Base-by-base conservation (phyloP, 2,888 invertebrate genomes). In the Dicycla oo region DNA sequence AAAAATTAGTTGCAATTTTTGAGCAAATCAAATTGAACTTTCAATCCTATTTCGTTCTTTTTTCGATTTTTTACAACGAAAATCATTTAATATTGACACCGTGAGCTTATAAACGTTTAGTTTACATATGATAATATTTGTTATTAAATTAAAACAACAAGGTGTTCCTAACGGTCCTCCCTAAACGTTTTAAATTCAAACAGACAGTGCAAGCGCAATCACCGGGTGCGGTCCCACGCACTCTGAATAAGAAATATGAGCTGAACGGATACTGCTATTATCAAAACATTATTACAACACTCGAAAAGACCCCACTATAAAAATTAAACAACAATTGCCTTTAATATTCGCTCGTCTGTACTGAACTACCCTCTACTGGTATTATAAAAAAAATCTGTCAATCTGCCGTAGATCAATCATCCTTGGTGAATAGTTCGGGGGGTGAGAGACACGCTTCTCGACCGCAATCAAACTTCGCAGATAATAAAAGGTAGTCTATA, bases 321-420 rank as follows among this genome's bases (percentile, higher is more conserved):
- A 95, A 96, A 95, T 96, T 95, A 95, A 95, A 95, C 95, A 95
- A 96, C 96, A 96, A 96, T 96, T 95, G 96, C 95, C 95, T 95
- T 95, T 95, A 95, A 95, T 95, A 95, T 93, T 94, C 94, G 93
- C 93, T 93, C 88, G 91, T 92, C 90, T 92, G 93, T 93, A 89
- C 91, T 89, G 88, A 78, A 75, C 78, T 78, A 93, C 93, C 94
- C 92, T 91, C 89, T 89, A 88, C 92, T 93, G 94, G 94, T 94
- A 93, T 92, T 90, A 91, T 94, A 95, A 94, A 93, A 68, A 34
- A 95, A 95, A 95, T 90, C 96, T 95, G 96, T 96, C 96, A 95
- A 96, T 96, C 96, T 93, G 92, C 93, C 88, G 93, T 93, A 94
- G 95, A 96, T 96, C 96, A 96, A 96, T 96, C 96, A 96, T 95